Evolutionary conservation across 2,113 vertebrate genomes (phyloP).

Genomic region (Mellivora capensis): DNA sequence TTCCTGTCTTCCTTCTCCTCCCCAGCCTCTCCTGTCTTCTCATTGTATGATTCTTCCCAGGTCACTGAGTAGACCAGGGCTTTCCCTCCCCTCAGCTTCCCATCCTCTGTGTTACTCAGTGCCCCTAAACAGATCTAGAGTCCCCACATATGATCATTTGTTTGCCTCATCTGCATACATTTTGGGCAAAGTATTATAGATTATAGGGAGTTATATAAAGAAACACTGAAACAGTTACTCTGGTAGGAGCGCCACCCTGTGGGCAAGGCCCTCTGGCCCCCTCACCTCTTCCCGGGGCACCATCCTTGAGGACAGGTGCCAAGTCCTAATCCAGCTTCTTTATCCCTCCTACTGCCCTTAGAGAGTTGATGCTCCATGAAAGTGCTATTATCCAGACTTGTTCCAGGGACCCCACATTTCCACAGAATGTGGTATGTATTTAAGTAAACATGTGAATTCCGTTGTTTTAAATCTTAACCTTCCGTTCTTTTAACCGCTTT

Average conservation of each 20-base stretch:
- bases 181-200: neutral
- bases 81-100: neutral
- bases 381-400: neutral
- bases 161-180: neutral
- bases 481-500: neutral
- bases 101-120: neutral
- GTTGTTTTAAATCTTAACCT: neutral
- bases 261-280: neutral
- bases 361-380: neutral
- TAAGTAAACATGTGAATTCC: neutral
- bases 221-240: neutral
- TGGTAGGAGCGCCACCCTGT: neutral
- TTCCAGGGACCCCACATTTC: neutral
- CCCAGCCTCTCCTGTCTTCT: neutral
- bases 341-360: neutral
- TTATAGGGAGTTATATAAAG: neutral
- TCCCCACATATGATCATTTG: neutral
- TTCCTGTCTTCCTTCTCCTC: neutral
- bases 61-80: neutral
- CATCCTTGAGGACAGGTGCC: neutral
- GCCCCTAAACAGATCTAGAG: neutral
- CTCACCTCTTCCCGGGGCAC: neutral
- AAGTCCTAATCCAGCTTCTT: neutral
- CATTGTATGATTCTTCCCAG: neutral
- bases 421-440: neutral